Conservation (phyloP, 2,797 vertebrate genomes). For the Pangasius larnaudii region DNA sequence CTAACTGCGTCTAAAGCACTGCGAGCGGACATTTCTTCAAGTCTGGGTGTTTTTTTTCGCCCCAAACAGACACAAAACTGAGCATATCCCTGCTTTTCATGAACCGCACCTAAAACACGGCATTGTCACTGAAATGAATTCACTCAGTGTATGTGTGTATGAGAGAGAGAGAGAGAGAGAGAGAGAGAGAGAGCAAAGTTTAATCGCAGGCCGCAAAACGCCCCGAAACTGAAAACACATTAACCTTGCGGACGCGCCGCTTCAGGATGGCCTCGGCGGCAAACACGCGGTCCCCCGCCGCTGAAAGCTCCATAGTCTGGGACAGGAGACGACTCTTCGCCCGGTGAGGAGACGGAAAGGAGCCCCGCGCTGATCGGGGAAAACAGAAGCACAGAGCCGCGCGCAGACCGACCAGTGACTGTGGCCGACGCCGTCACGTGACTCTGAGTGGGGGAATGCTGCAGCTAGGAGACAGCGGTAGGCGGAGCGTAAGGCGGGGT, state of each 20-base stretch:
- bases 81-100: neutral
- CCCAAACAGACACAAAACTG: neutral
- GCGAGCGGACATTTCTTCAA: neutral
- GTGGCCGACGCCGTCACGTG: conserved; percentile 14
- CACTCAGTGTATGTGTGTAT: neutral
- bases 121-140: conserved; percentile 24
- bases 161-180: neutral
- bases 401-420: conserved; percentile 8
- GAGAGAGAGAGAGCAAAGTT: conserved; percentile 21
- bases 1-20: neutral
- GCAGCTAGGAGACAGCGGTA: neutral
- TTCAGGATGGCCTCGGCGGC: conserved; percentile 87
- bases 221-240: neutral
- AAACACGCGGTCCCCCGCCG: conserved; percentile 84
- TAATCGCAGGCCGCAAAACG: neutral
- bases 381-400: conserved; percentile 18
- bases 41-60: no score
- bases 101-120: conserved; percentile 12
- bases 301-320: conserved; percentile 84
- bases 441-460: conserved; percentile 15
- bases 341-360: conserved; percentile 36
- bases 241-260: conserved; percentile 82
- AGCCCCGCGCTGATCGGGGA: conserved; percentile 41
- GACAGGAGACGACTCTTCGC: conserved; percentile 41
- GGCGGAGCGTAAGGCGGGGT: neutral